These are phyloP conservation scores for Clarias laeviceps DNA, from an alignment of 2,797 vertebrate genomes.

Conservation along the genomic window DNA sequence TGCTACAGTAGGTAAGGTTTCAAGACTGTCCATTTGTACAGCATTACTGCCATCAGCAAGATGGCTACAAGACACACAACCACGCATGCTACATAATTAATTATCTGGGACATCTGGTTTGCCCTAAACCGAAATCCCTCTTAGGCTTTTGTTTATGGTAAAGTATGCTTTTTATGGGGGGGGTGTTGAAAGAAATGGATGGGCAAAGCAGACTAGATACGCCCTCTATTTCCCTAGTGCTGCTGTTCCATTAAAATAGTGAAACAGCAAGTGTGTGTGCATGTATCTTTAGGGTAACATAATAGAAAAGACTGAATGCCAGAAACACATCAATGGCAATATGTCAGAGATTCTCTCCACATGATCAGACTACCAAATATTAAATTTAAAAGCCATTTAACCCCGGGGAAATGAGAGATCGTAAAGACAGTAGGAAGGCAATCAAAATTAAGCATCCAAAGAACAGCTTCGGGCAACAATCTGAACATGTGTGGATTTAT, in stretches of 20 bases:
- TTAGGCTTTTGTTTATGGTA: background rate
- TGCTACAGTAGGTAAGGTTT: background rate
- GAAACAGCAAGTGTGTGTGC: background rate
- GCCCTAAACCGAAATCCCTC: background rate
- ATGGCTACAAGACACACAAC: background rate
- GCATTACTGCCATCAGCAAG: background rate
- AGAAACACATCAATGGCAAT: slow-evolving; percentile 39
- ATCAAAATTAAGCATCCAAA: slow-evolving; percentile 56
- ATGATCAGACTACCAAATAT: slow-evolving; percentile 61
- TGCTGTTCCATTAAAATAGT: slow-evolving; percentile 46
- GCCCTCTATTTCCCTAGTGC: slow-evolving; percentile 35
- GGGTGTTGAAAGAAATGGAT: slow-evolving; percentile 55
- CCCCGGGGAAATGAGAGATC: slow-evolving; percentile 50
- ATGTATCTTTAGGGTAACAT: slow-evolving; percentile 3
- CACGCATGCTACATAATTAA: background rate
- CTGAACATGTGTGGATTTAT: slow-evolving; percentile 61
- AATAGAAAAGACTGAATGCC: slow-evolving; percentile 32
- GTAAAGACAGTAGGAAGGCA: slow-evolving; percentile 58
- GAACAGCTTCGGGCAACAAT: slow-evolving; percentile 53
- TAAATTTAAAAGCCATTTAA: slow-evolving; percentile 69
- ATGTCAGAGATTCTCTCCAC: slow-evolving; percentile 47
- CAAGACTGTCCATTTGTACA: background rate
- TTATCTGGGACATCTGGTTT: slow-evolving; percentile 7
- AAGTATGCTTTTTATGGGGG: background rate
- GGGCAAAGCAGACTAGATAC: slow-evolving; percentile 62